These are phyloP conservation scores for Motacilla tschutschensis DNA, from an alignment of 2,113 vertebrate genomes.

Conservation along the genomic window DNA sequence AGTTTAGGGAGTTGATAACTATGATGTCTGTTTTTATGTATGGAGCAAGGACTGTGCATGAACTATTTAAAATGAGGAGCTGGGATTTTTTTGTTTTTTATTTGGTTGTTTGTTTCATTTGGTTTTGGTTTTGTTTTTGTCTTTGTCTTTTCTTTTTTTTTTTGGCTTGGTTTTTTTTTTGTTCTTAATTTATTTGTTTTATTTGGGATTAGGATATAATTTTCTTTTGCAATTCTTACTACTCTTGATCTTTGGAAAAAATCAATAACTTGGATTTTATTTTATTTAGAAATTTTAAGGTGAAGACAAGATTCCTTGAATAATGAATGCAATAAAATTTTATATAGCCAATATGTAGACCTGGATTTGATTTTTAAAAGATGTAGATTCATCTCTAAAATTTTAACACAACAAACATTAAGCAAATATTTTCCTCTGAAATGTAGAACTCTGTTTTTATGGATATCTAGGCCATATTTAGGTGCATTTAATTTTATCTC, in stretches of 20 bases:
- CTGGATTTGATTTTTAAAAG: background rate
- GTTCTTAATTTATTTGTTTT: background rate
- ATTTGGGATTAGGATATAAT: background rate
- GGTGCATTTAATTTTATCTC: background rate
- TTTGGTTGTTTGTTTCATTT: background rate
- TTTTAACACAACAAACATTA: background rate
- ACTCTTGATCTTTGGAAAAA: background rate
- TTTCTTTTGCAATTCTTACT: background rate
- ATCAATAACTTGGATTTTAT: background rate
- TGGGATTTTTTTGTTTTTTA: background rate
- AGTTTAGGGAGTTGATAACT: background rate
- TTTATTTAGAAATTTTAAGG: background rate
- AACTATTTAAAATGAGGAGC: background rate
- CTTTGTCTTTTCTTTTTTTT: background rate
- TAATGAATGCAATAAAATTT: background rate
- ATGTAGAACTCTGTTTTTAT: background rate
- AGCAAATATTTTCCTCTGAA: background rate
- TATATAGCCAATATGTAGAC: background rate
- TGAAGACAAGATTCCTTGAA: background rate
- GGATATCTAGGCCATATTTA: background rate
- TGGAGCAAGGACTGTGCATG: background rate
- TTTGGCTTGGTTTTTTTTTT: too few relatives aligned
- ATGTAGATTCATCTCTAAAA: background rate
- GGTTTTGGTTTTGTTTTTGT: too few relatives aligned
- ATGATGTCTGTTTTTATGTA: background rate